Evolutionary conservation across 2,797 vertebrate species (phyloP).

Genomic region (Hybognathus amarus): DNA sequence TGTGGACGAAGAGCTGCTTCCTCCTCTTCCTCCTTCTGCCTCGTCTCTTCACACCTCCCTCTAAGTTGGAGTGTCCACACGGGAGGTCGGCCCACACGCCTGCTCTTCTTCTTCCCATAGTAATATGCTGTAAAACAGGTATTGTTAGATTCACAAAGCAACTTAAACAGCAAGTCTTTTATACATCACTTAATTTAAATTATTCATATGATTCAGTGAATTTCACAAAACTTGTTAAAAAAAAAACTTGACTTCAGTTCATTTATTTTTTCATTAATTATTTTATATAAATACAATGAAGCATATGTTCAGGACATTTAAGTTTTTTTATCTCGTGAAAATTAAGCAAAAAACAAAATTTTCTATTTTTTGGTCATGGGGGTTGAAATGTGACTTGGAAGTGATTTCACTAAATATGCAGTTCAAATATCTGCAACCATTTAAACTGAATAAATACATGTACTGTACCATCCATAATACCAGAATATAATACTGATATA

Average conservation of each 20-base stretch:
- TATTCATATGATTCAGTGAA: background rate
- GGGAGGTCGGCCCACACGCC: constrained; percentile 90
- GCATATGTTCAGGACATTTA: background rate
- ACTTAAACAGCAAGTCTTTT: background rate
- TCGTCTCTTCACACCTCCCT: constrained; percentile 90
- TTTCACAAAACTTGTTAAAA: background rate
- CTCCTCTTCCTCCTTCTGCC: constrained; percentile 92
- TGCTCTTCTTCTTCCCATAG: constrained; percentile 94
- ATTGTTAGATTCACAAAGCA: constrained; percentile 1
- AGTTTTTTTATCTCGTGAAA: background rate
- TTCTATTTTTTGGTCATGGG: background rate
- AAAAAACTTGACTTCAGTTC: background rate
- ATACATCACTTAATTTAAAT: background rate
- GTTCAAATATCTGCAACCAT: background rate
- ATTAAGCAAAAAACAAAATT: background rate
- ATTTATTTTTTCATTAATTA: too few species aligned
- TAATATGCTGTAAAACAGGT: constrained; percentile 85
- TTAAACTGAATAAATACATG: background rate
- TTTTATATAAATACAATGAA: background rate
- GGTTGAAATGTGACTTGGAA: background rate
- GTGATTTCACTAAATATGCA: background rate
- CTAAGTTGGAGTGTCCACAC: constrained; percentile 92
- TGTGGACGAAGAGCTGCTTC: constrained; percentile 97
- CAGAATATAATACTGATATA: background rate
- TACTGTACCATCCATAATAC: background rate